These are phyloP conservation scores for Oreotrochilus melanogaster DNA, from an alignment of 2,113 vertebrate species.

Conservation along the genomic window DNA sequence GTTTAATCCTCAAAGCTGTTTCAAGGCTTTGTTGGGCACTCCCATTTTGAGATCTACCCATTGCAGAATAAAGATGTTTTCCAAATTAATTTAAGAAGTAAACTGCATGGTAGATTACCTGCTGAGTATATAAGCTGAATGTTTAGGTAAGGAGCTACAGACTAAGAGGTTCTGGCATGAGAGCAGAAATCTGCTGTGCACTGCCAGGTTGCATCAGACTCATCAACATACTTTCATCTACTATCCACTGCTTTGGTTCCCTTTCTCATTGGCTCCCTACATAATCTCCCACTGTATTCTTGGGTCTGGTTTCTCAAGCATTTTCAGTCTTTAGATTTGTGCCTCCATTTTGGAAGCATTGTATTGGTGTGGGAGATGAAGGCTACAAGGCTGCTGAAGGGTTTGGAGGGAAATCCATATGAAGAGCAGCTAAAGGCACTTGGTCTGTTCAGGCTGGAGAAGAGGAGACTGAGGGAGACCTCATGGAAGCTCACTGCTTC, in stretches of 20 bases:
- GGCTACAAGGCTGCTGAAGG: no score
- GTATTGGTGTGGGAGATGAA: neutral
- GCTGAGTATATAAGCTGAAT: neutral
- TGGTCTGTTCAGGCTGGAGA: no score
- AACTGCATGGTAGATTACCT: neutral
- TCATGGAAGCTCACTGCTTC: no score
- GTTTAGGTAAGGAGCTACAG: neutral
- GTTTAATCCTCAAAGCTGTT: neutral
- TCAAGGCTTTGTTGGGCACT: neutral
- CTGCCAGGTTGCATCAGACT: neutral
- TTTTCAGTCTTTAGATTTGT: neutral
- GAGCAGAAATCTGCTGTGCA: neutral
- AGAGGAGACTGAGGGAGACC: no score
- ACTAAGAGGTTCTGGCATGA: neutral
- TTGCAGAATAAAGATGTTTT: neutral
- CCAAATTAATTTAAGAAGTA: neutral
- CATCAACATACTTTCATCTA: neutral
- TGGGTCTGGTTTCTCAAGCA: neutral
- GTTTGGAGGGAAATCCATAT: no score
- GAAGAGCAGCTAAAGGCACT: no score
- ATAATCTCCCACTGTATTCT: neutral
- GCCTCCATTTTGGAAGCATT: neutral
- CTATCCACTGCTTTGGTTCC: neutral
- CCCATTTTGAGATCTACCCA: neutral
- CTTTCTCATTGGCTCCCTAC: neutral